phyloP scores from a whole-genome alignment of 2,888 invertebrate species.

The Artemia sinica region DNA sequence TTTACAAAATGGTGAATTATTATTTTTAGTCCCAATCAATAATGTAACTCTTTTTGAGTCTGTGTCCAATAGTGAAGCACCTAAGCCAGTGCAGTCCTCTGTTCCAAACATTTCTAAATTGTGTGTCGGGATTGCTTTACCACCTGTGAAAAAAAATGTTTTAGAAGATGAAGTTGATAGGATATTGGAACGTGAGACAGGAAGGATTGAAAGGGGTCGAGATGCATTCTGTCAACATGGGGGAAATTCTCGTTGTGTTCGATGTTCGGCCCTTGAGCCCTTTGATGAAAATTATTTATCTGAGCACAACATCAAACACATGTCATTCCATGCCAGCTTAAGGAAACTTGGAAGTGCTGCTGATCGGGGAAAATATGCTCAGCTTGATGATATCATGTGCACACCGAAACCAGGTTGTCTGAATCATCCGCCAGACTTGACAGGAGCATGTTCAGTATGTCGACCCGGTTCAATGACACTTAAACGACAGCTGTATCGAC shows the following conservation, averaged over 20 bases:
- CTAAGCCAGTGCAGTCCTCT: constrained; percentile 15
- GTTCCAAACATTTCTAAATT: constrained; percentile 25
- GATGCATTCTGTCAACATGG: constrained; percentile 79
- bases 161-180: constrained; percentile 78
- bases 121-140: constrained; percentile 24
- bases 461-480: constrained; percentile 93
- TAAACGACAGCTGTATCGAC: constrained; percentile 77
- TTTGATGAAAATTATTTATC: constrained; percentile 83
- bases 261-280: constrained; percentile 90
- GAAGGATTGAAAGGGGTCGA: constrained; percentile 63
- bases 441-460: constrained; percentile 94
- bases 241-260: constrained; percentile 78
- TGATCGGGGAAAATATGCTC: constrained; percentile 76
- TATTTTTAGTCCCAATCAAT: constrained; percentile 50
- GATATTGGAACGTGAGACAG: constrained; percentile 57
- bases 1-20: constrained; percentile 67
- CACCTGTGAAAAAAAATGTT: constrained; percentile 29
- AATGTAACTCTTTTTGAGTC: constrained; percentile 1
- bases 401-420: constrained; percentile 85
- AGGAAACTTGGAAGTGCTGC: constrained; percentile 82
- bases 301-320: constrained; percentile 90
- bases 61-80: not conserved
- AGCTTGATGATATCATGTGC: constrained; percentile 80
- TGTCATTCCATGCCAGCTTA: constrained; percentile 91
- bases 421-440: constrained; percentile 96